These are phyloP conservation scores for Petroica traversi DNA, from an alignment of 2,113 vertebrate genomes.

Conservation along the genomic window DNA sequence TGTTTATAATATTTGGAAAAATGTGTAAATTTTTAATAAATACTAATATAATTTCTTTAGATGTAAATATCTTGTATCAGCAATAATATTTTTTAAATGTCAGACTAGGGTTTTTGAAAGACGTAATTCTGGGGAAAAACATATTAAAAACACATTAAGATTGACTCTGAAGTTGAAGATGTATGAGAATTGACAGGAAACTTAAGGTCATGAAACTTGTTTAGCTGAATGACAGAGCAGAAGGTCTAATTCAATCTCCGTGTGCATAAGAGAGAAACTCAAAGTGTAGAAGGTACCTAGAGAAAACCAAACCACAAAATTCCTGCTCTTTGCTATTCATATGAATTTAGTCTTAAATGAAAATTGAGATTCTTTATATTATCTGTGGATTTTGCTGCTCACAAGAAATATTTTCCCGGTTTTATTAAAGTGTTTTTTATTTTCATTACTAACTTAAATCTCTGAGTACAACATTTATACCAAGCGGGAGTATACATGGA, in stretches of 20 bases:
- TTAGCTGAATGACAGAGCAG: conserved; percentile 23
- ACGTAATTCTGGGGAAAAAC: not conserved
- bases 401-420: not conserved
- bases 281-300: not conserved
- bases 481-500: not conserved
- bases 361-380: not conserved
- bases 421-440: not conserved
- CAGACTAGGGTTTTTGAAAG: conserved; percentile 22
- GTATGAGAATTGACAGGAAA: conserved; percentile 37
- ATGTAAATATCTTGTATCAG: conserved; percentile 23
- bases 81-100: conserved; percentile 25
- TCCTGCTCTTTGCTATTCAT: not conserved
- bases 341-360: not conserved
- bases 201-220: conserved; percentile 31
- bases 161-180: conserved; percentile 8
- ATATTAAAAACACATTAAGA: not conserved
- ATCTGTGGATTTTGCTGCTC: not conserved
- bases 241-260: not conserved
- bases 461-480: not conserved
- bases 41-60: conserved; percentile 29
- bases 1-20: not conserved
- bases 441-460: not conserved
- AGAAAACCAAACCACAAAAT: not conserved
- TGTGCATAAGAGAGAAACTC: not conserved
- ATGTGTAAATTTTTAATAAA: not conserved